These are phyloP conservation scores for Campoletis sonorensis DNA, from an alignment of 1,140 invertebrate species.

Conservation along the genomic window DNA sequence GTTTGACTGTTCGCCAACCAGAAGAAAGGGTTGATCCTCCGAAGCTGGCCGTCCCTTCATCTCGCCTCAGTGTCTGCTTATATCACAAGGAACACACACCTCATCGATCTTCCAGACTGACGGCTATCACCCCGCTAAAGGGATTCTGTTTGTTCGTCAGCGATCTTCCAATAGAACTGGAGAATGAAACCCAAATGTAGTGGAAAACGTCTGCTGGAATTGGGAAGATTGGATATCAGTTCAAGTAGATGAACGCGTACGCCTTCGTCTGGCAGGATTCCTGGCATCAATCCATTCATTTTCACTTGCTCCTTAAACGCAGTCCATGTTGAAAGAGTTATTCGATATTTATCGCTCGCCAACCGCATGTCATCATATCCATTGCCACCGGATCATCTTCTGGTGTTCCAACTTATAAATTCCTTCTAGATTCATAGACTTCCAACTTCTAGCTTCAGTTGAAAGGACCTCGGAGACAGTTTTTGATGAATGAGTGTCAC, in stretches of 20 bases:
- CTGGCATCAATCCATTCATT: neutral
- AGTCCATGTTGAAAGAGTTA: neutral
- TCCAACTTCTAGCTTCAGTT: no score
- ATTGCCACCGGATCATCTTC: no score
- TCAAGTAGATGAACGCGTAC: no score
- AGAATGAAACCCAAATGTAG: neutral
- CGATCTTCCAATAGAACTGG: neutral
- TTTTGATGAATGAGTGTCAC: neutral
- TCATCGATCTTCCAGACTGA: conserved; percentile 8
- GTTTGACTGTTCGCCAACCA: no score
- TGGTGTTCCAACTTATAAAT: no score
- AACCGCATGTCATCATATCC: neutral
- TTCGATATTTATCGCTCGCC: neutral
- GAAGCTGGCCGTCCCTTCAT: neutral
- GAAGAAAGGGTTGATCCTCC: neutral
- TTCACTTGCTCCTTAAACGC: neutral
- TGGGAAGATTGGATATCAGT: no score
- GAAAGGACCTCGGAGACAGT: no score
- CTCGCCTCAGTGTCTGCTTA: neutral
- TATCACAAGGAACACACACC: neutral
- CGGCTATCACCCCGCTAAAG: neutral
- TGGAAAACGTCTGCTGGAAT: neutral
- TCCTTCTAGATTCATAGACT: no score
- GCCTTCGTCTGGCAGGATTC: conserved; percentile 2
- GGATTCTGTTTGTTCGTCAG: conserved; percentile 15